These are phyloP conservation scores for Tricholaema leucomelas DNA, from an alignment of 2,113 vertebrate genomes.

Conservation along the genomic window DNA sequence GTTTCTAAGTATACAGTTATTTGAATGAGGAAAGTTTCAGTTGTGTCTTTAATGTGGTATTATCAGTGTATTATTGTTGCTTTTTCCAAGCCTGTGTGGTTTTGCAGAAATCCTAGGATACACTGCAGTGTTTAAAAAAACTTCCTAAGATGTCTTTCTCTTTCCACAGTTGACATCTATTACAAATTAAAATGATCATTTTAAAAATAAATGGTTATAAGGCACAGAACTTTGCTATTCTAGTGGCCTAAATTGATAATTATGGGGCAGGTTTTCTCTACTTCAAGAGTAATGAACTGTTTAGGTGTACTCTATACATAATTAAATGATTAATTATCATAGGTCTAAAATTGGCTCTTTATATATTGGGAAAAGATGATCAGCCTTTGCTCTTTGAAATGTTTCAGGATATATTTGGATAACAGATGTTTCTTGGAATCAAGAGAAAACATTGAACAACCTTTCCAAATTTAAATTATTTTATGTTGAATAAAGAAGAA, in stretches of 20 bases:
- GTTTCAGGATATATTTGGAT: neutral
- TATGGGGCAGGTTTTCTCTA: neutral
- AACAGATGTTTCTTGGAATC: neutral
- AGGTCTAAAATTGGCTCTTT: neutral
- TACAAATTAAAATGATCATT: neutral
- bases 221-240: neutral
- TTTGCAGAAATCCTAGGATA: neutral
- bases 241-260: neutral
- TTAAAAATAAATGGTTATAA: neutral
- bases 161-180: neutral
- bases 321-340: neutral
- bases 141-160: neutral
- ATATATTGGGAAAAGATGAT: neutral
- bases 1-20: neutral
- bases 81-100: neutral
- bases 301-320: neutral
- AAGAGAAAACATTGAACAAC: neutral
- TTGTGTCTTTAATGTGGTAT: neutral
- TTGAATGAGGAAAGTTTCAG: neutral
- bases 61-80: neutral
- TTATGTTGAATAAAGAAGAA: neutral
- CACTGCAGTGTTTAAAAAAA: neutral
- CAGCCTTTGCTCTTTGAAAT: neutral
- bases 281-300: neutral
- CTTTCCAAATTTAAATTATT: neutral